Evolutionary conservation across 2,797 vertebrate species (phyloP).

Genomic region (Mormyrops boulengeri): DNA sequence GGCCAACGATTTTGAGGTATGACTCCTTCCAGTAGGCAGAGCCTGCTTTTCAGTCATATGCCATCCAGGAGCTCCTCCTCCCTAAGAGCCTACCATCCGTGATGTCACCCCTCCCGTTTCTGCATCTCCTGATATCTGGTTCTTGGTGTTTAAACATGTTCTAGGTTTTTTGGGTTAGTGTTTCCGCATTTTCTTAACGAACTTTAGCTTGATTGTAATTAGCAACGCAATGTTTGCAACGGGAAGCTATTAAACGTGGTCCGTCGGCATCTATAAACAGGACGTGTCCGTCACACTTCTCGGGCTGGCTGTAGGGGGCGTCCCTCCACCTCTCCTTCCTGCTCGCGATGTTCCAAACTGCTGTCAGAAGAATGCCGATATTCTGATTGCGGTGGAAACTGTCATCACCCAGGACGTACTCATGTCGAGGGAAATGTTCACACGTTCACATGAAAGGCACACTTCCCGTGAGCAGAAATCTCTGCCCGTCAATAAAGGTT

Average conservation of each 20-base stretch:
- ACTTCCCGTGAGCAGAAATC: not conserved
- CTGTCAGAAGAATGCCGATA: not conserved
- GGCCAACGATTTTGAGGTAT: conserved; percentile 99
- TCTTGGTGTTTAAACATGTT: not conserved
- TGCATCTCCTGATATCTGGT: not conserved
- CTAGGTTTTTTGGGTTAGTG: not conserved
- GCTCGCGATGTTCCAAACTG: not conserved
- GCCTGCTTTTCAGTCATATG: conserved; percentile 26
- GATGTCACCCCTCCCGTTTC: not conserved
- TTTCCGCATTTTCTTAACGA: not conserved
- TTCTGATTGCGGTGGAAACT: not conserved
- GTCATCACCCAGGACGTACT: not conserved
- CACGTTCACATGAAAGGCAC: not conserved
- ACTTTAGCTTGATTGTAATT: not conserved
- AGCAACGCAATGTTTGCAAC: not conserved
- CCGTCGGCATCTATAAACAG: not conserved
- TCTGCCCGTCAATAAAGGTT: conserved; percentile 37
- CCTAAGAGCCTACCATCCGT: not conserved
- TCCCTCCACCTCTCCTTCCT: not conserved
- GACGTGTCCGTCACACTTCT: not conserved
- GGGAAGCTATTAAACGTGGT: not conserved
- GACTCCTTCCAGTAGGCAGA: conserved; percentile 31
- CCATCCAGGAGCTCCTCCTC: not conserved
- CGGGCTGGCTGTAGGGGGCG: not conserved
- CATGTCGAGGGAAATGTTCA: not conserved